phyloP scores from a whole-genome alignment of 1,140 invertebrate species.

The Heliconius congener region DNA sequence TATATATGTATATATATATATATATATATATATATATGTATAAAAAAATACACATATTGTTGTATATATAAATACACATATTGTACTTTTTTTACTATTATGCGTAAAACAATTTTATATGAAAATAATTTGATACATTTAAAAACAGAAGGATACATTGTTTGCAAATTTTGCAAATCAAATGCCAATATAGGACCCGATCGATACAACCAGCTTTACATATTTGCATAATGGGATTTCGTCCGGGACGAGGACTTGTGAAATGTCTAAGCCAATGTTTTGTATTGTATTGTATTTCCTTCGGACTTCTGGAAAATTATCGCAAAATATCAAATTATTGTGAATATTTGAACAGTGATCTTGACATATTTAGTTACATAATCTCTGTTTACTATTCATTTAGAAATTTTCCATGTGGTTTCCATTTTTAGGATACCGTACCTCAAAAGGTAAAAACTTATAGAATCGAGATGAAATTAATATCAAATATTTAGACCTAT shows the following conservation, averaged over 20 bases:
- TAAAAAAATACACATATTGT: too few species aligned
- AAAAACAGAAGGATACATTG: slow-evolving; percentile 68
- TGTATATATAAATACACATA: too few species aligned
- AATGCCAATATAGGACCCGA: slow-evolving; percentile 68
- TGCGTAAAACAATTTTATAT: too few species aligned
- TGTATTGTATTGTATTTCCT: slow-evolving; percentile 38
- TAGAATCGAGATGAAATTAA: too few species aligned
- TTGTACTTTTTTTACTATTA: background rate
- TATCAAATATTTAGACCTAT: too few species aligned
- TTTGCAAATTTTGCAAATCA: slow-evolving; percentile 78
- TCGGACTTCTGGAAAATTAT: slow-evolving; percentile 27
- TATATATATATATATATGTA: too few species aligned
- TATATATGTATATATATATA: too few species aligned
- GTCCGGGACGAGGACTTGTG: slow-evolving; percentile 49
- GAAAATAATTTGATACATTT: slow-evolving; percentile 36
- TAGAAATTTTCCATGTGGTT: background rate
- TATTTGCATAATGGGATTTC: slow-evolving; percentile 77
- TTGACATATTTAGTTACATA: too few species aligned
- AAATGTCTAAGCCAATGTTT: slow-evolving; percentile 47
- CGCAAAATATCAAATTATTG: slow-evolving; percentile 16
- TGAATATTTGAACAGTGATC: background rate
- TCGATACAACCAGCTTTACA: slow-evolving; percentile 70
- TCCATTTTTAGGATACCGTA: too few species aligned
- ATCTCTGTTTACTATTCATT: too few species aligned
- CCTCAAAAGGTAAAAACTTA: too few species aligned